Conservation (phyloP, 2,888 invertebrate genomes). For the Fragum sueziense region DNA sequence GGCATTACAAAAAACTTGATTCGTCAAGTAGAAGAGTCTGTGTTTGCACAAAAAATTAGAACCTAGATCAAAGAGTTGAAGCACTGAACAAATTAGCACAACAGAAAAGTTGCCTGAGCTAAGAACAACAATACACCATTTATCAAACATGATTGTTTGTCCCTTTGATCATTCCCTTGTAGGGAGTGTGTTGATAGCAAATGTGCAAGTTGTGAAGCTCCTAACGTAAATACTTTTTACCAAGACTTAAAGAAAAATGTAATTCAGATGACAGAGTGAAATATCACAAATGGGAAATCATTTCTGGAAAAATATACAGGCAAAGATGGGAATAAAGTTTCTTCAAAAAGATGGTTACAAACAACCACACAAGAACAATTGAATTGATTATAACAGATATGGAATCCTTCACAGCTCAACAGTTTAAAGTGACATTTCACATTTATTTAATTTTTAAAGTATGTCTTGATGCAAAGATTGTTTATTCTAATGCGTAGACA, state of each 20-base stretch:
- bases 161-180: slow-evolving; percentile 10
- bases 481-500: no score
- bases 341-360: slow-evolving; percentile 26
- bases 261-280: slow-evolving; percentile 1
- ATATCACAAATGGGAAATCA: slow-evolving; percentile 33
- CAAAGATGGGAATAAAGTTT: neutral
- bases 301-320: slow-evolving; percentile 13
- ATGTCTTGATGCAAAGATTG: no score
- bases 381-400: neutral
- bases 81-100: slow-evolving; percentile 32
- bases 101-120: neutral
- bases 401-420: neutral
- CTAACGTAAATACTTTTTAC: slow-evolving; percentile 5
- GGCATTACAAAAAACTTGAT: slow-evolving; percentile 21
- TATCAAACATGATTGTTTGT: slow-evolving; percentile 36
- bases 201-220: slow-evolving; percentile 18
- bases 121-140: neutral
- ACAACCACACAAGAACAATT: neutral
- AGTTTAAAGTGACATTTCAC: no score
- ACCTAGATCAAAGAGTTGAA: slow-evolving; percentile 28
- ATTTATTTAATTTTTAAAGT: no score
- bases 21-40: slow-evolving; percentile 34
- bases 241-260: neutral
- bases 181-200: slow-evolving; percentile 28
- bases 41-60: slow-evolving; percentile 38